Evolutionary conservation across 2,888 invertebrate species (phyloP).

Genomic region (Heliconius hortense): DNA sequence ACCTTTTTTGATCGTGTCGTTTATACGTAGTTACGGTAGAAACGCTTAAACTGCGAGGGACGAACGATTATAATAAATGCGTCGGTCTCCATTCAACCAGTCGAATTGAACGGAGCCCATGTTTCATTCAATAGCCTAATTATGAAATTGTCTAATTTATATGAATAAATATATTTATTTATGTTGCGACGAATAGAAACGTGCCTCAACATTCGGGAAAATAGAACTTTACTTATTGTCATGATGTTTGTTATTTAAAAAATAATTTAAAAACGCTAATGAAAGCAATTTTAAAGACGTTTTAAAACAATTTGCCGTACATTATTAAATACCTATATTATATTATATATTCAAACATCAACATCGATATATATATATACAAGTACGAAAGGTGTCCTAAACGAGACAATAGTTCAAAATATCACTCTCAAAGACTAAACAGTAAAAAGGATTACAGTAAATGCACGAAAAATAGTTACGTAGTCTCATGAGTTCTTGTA

Average conservation of each 20-base stretch:
- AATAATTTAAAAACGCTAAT: slow-evolving; percentile 20
- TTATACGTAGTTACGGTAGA: slow-evolving; percentile 29
- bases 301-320: slow-evolving; percentile 35
- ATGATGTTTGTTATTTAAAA: slow-evolving; percentile 57
- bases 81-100: slow-evolving; percentile 32
- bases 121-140: slow-evolving; percentile 32
- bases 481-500: slow-evolving; percentile 70
- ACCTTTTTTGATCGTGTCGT: no score
- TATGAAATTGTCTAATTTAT: slow-evolving; percentile 31
- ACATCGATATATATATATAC: slow-evolving; percentile 53
- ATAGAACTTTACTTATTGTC: slow-evolving; percentile 76
- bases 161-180: slow-evolving; percentile 39
- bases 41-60: slow-evolving; percentile 58
- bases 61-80: slow-evolving; percentile 58
- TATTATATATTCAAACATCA: slow-evolving; percentile 60
- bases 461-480: slow-evolving; percentile 80
- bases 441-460: slow-evolving; percentile 80
- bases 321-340: slow-evolving; percentile 51
- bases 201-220: slow-evolving; percentile 55
- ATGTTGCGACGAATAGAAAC: slow-evolving; percentile 32
- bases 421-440: slow-evolving; percentile 75
- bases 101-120: slow-evolving; percentile 35
- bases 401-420: slow-evolving; percentile 69
- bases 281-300: slow-evolving; percentile 13
- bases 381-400: slow-evolving; percentile 50